A percentile compares a stretch with the other conserved stretches of the same genome.
Conservation (phyloP, 2,888 invertebrate species). For the Eristalinus sepulchralis region DNA sequence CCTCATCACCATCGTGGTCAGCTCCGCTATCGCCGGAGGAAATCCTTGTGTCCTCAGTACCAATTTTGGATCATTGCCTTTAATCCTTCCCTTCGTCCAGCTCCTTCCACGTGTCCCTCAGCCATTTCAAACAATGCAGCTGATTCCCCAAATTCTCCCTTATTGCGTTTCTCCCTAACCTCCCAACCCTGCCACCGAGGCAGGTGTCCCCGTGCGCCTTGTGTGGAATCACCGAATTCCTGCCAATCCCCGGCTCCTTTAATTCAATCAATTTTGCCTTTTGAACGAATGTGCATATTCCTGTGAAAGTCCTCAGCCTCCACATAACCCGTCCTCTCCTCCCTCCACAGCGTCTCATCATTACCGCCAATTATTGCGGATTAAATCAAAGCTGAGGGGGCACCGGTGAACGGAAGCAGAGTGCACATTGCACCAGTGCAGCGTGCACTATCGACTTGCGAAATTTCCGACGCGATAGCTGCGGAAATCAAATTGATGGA, state of each 20-base stretch:
- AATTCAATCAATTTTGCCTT: slow-evolving; percentile 36
- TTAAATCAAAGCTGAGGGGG: slow-evolving; percentile 53
- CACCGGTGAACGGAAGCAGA: slow-evolving; percentile 33
- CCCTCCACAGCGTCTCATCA: slow-evolving; percentile 27
- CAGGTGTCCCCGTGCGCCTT: not conserved
- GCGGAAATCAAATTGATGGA: slow-evolving; percentile 31
- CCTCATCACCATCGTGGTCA: too few relatives aligned
- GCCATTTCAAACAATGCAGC: too few relatives aligned
- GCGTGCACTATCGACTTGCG: not conserved
- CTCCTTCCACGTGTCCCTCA: too few relatives aligned
- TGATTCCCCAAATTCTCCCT: too few relatives aligned
- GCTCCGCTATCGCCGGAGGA: too few relatives aligned
- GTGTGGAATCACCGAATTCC: not conserved
- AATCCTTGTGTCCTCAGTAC: too few relatives aligned
- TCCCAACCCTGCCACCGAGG: too few relatives aligned
- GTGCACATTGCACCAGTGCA: not conserved
- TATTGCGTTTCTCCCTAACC: too few relatives aligned
- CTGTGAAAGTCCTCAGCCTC: not conserved
- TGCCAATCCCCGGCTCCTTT: slow-evolving; percentile 21
- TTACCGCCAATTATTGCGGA: slow-evolving; percentile 62
- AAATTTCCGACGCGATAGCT: slow-evolving; percentile 22
- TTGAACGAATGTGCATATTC: not conserved
- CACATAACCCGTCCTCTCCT: not conserved
- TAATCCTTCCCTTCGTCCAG: too few relatives aligned
- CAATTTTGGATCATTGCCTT: too few relatives aligned